Evolutionary conservation across 1,140 invertebrate genomes (phyloP).

Genomic region (Diprion similis): DNA sequence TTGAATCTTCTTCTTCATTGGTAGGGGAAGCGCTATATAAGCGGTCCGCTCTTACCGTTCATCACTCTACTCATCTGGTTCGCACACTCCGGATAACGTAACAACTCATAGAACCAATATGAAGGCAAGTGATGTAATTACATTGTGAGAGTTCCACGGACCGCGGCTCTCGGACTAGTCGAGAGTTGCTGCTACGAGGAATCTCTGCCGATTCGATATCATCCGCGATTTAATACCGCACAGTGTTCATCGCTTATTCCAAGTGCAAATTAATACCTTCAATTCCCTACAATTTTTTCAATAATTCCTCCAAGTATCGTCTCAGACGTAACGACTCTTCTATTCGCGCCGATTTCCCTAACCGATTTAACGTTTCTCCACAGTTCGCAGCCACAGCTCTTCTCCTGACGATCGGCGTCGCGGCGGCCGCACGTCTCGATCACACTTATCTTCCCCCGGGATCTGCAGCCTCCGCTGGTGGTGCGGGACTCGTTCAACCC

Average conservation of each 20-base stretch:
- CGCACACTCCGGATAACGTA: background rate
- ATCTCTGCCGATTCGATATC: background rate
- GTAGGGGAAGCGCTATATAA: constrained; percentile 11
- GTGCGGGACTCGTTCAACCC: background rate
- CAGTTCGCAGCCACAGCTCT: constrained; percentile 3
- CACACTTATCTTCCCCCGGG: constrained; percentile 58
- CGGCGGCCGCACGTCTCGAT: constrained; percentile 50
- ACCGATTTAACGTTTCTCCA: background rate
- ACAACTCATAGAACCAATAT: background rate
- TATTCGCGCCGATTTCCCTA: too few relatives aligned
- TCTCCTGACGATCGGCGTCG: constrained; percentile 30
- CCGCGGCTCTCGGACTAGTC: background rate
- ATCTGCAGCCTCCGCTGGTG: constrained; percentile 21
- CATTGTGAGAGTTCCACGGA: background rate
- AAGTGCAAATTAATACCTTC: background rate
- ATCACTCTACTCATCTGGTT: constrained; percentile 13
- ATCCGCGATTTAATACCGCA: background rate
- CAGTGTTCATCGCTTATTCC: background rate
- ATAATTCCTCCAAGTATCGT: too few relatives aligned
- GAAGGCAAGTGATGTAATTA: constrained; percentile 5
- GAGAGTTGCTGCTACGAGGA: background rate
- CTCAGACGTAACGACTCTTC: too few relatives aligned
- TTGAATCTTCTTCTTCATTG: constrained; percentile 12
- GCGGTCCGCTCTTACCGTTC: background rate
- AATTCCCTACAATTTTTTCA: too few relatives aligned